Evolutionary conservation across 2,888 invertebrate species (phyloP), one percentile per base, ranked within the genome.

Genomic region (Galerucella calmariensis): DNA sequence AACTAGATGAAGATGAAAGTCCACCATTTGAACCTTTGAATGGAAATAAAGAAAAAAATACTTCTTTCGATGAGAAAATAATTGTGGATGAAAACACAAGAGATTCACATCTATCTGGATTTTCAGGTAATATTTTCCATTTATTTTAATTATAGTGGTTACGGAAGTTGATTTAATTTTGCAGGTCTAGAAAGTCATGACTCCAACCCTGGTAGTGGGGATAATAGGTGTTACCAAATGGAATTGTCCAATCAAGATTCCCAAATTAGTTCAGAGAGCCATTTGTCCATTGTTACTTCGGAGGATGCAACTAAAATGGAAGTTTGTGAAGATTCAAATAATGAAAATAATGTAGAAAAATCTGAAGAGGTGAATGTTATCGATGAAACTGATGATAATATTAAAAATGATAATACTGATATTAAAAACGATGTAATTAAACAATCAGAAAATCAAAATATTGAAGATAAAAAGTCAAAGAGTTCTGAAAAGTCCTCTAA

Each of bases 11-110:
- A 81, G 92, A 92, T 80, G 91, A 92, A 72, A 92, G 92, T 70
- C 92, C 92, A 0, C 90, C 90, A 0, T 92, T 92, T 84, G 92
- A 92, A 81, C 92, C 91, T 0, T 86, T 92, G 35, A 90, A 65
- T 16, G 69, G 58, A n/a, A 68, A 27, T 14, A n/a, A 8, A 56
- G 48, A 63, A 27, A 72, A 88, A 77, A 79, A 80, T 61, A 76
- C 77, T 6, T 84, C 87, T 73, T 87, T 88, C 65, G 90, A 90
- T 46, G 90, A 90, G 58, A 90, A 72, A 59, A 66, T 72, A 59
- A 24, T 35, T 27, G n/a, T 88, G 67, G 90, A 90, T 48, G 90
- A 90, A 63, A 90, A 88, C 82, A 90, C 90, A 0, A 88, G 89
- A 63, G 90, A 91, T 82, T 91, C 91, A 3, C 89, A 91, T 83